Conservation (phyloP, 2,113 vertebrate genomes). For the Neodontobutis hainanensis region DNA sequence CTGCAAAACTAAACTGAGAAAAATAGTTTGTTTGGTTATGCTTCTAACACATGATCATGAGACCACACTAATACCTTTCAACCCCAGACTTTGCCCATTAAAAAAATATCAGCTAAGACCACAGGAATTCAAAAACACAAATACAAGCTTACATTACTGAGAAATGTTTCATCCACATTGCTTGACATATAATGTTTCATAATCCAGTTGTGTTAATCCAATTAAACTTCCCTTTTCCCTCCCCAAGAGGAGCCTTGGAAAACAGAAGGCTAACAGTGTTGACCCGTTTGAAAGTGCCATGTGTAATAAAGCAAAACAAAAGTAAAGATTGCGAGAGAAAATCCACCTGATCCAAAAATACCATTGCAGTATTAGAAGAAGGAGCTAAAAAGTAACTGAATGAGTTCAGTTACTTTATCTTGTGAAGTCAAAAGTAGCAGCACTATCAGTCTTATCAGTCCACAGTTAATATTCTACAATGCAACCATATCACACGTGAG, state of each 20-base stretch:
- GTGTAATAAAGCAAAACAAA: neutral
- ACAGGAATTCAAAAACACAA: neutral
- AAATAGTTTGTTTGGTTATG: neutral
- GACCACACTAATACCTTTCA: neutral
- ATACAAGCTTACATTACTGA: neutral
- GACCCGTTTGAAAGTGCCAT: neutral
- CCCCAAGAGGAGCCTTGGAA: neutral
- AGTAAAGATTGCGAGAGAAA: too few species aligned
- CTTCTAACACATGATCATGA: neutral
- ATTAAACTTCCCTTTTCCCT: neutral
- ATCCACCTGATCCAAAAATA: too few species aligned
- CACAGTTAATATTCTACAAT: neutral
- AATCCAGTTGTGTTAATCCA: neutral
- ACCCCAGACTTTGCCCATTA: neutral
- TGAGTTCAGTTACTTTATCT: too few species aligned
- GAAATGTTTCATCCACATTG: neutral
- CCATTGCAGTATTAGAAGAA: too few species aligned
- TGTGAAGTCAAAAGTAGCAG: too few species aligned
- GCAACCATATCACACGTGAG: neutral
- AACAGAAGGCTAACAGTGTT: neutral
- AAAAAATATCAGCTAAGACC: conserved; percentile 2
- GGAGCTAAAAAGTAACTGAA: too few species aligned
- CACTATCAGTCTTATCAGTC: neutral
- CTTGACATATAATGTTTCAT: neutral
- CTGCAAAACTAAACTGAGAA: neutral